Evolutionary conservation across 2,888 invertebrate genomes (phyloP), one percentile per base, ranked within the genome.

Genomic region (Drosophila rubida): DNA sequence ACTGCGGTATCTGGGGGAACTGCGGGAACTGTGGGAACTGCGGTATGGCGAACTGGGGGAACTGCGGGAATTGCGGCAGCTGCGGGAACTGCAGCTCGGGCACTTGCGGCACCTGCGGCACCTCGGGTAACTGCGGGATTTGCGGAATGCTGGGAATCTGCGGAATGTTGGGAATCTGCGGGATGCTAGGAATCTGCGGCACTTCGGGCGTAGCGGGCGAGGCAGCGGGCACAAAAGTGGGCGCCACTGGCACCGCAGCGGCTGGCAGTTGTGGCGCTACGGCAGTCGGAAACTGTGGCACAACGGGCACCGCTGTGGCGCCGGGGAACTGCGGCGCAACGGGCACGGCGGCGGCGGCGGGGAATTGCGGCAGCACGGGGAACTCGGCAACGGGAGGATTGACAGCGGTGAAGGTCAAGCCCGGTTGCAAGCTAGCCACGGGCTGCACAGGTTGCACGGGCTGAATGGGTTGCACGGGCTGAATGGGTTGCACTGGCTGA

Each of bases 141-240:
- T 30, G 30, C 4, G 30, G 30, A 30, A 30, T 0, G 49, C 53
- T 23, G 14, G 71, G 78, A 2, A 53, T 41, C 2, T 68, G 35
- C 9, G 77, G 75, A 0, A 65, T 32, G 2, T 68, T 23, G 6
- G 77, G 75, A 0, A 55, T 39, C 2, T 60, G 57, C 0, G 63
- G 75, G 0, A 30, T 70, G 42, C 2, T 9, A 11, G 60, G 51
- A 6, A 49, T 49, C 9, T 66, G 55, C 0, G 73, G 73, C 16
- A 66, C 58, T n/a, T 78, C 71, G 0, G 82, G 79, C 0, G 51
- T 51, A 16, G 16, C 70, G 54, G 2, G 80, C 2, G 75, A 23
- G 57, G n/a, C 76, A 0, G 87, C 69, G 5, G 69, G 22, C 27
- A 54, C 66, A 23, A 86, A 80, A 6, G 82, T 59, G 4, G 90